These are phyloP conservation scores for Apodemia duryi DNA, from an alignment of 2,888 invertebrate genomes.

Conservation along the genomic window DNA sequence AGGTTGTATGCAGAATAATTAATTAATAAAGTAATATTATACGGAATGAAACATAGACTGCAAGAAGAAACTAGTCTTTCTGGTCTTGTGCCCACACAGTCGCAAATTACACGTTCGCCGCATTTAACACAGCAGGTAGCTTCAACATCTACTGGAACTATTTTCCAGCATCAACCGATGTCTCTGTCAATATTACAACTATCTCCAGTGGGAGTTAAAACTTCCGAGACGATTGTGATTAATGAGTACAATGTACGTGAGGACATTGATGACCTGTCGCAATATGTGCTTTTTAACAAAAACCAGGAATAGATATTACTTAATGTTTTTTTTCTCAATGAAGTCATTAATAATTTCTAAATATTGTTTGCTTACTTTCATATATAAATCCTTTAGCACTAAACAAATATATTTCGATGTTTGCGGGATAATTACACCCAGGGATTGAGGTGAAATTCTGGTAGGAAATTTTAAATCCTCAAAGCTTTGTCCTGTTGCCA, in stretches of 20 bases:
- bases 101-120: conserved; percentile 2
- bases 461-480: conserved; percentile 14
- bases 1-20: conserved; percentile 11
- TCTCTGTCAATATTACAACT: conserved; percentile 8
- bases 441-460: conserved; percentile 16
- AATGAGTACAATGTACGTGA: conserved; percentile 6
- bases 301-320: neutral
- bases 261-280: conserved; percentile 3
- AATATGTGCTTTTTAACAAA: conserved; percentile 7
- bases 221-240: conserved; percentile 14
- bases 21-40: no score
- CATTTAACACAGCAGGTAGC: neutral
- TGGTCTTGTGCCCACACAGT: neutral
- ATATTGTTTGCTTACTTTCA: conserved; percentile 14
- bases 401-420: conserved; percentile 15
- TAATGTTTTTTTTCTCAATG: conserved; percentile 3
- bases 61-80: no score
- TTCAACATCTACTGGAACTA: conserved; percentile 15
- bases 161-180: conserved; percentile 2
- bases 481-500: neutral
- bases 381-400: conserved; percentile 7
- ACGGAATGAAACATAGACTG: no score
- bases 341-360: neutral
- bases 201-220: conserved; percentile 8
- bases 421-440: conserved; percentile 10